Conservation (phyloP, 2,113 vertebrate genomes). For the Ochotona curzoniae region DNA sequence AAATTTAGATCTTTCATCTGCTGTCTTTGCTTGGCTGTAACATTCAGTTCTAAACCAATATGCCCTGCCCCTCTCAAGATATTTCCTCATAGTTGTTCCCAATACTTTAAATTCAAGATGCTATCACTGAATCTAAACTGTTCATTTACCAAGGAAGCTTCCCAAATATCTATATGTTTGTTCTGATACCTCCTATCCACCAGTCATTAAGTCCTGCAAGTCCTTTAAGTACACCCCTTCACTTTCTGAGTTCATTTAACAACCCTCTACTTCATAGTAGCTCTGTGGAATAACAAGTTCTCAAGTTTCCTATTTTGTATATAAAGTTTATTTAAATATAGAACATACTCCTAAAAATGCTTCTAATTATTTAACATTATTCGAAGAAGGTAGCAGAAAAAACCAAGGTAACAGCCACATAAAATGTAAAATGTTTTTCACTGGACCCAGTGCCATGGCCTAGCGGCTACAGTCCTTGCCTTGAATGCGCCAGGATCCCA, state of each 20-base stretch:
- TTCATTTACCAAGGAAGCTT: neutral
- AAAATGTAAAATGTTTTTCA: neutral
- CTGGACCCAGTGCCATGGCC: too few species aligned
- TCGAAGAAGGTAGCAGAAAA: conserved; percentile 16
- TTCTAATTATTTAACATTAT: conserved; percentile 6
- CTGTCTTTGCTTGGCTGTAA: neutral
- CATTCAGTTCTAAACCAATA: neutral
- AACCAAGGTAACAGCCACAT: neutral
- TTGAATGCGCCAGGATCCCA: too few species aligned
- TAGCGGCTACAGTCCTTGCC: too few species aligned
- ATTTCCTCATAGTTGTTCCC: neutral
- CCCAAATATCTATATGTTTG: neutral
- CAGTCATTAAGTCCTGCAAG: neutral
- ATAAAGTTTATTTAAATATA: conserved; percentile 21
- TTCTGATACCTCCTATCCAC: neutral
- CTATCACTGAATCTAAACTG: neutral
- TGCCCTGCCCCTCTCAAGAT: neutral
- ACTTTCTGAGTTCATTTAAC: neutral
- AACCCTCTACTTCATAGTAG: neutral
- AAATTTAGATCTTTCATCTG: neutral
- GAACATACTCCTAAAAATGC: neutral
- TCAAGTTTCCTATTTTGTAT: neutral
- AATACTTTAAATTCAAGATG: neutral
- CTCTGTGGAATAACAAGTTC: neutral
- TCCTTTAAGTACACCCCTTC: neutral